These are phyloP conservation scores for Candoia aspera DNA, from an alignment of 2,113 vertebrate genomes.

Conservation along the genomic window DNA sequence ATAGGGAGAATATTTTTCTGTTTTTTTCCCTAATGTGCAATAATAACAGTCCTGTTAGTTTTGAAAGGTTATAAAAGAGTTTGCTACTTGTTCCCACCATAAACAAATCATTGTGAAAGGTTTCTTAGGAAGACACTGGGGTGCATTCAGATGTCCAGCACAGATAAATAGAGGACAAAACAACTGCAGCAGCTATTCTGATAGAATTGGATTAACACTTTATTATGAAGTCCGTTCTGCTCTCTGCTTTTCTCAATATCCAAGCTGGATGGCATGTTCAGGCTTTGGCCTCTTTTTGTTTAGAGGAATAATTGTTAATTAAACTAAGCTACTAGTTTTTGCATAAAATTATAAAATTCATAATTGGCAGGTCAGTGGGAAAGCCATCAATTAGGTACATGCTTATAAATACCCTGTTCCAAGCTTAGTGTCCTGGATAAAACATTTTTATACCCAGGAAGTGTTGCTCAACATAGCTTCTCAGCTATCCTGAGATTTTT, in stretches of 20 bases:
- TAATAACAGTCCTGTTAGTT: background rate
- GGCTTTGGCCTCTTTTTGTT: background rate
- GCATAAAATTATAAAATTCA: background rate
- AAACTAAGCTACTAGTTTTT: background rate
- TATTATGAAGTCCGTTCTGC: background rate
- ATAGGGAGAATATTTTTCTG: background rate
- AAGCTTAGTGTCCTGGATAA: too few relatives aligned
- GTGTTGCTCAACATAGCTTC: background rate
- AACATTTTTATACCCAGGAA: background rate
- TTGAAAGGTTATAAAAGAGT: background rate
- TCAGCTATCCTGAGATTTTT: background rate
- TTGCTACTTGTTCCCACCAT: background rate
- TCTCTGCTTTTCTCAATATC: background rate
- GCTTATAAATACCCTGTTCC: too few relatives aligned
- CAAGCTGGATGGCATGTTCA: background rate
- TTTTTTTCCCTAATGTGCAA: background rate
- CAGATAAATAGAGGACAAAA: background rate
- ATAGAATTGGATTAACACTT: background rate
- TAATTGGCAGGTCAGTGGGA: too few relatives aligned
- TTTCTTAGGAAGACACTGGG: background rate
- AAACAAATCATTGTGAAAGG: background rate
- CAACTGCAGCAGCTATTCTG: background rate
- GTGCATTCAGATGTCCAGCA: background rate
- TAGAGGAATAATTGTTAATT: background rate
- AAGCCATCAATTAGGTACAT: too few relatives aligned